Evolutionary conservation across 2,888 invertebrate genomes (phyloP).

Genomic region (Cactoblastis cactorum): DNA sequence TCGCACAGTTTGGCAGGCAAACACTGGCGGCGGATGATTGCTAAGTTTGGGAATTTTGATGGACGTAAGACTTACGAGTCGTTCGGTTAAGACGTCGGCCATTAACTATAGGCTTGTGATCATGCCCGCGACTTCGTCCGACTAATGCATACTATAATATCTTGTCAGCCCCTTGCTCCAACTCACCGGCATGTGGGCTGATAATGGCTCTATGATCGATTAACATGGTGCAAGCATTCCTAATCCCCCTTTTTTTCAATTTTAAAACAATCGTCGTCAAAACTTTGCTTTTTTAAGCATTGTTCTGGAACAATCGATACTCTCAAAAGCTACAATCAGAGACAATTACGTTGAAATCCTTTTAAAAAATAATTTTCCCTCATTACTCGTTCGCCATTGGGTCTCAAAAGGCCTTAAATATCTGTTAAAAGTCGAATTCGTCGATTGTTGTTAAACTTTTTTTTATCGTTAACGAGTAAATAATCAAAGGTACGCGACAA

Average conservation of each 20-base stretch:
- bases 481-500: conserved; percentile 8
- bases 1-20: not conserved
- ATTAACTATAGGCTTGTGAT: no score
- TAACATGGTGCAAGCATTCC: no score
- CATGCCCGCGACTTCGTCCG: no score
- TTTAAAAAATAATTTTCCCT: not conserved
- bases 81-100: no score
- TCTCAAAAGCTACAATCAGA: not conserved
- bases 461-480: conserved; percentile 9
- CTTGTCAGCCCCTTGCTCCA: no score
- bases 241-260: no score
- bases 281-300: no score
- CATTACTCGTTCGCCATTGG: not conserved
- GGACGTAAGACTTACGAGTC: not conserved
- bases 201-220: no score
- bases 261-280: no score
- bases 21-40: not conserved
- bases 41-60: not conserved
- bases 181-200: no score
- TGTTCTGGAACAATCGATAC: no score
- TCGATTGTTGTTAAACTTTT: conserved; percentile 10
- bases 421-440: conserved; percentile 11
- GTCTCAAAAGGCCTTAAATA: conserved; percentile 4
- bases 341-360: not conserved
- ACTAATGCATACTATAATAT: no score